Base-by-base conservation (phyloP, 2,113 vertebrate species). In the Pelmatolapia mariae region DNA sequence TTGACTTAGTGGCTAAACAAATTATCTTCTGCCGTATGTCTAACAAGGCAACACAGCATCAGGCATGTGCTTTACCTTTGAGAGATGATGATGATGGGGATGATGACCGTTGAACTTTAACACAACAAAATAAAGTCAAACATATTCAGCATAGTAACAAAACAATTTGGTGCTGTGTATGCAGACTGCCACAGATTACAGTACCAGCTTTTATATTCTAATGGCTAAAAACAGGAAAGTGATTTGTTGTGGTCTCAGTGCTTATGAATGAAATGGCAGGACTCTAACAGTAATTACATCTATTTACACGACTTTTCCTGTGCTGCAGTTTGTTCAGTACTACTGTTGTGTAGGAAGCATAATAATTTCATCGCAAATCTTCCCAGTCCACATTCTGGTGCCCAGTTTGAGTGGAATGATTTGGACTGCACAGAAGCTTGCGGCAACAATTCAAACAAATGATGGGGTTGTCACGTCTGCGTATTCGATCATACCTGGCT, bases 241-340 rank as follows among this genome's bases (percentile, higher is more conserved):
- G 40, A 45, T 47, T 45, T 26, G 13, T 29, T 76, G 43, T 47
- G 24, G 15, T 29, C 16, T 85, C 8, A 80, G 82, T 81, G 43
- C 76, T 61, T 68, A 8, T 7, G 7, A 19, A 29, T 13, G 12
- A 87, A 85, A 85, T 15, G 52, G 4, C 4, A 26, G 18, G 38
- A 89, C 66, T 56, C 4, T 53, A 10, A 33, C 16, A 16, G 76
- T 47, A 38, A 73, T 71, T 31, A 54, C 80, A 66, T 50, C 12
- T 89, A 91, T 89, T 83, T 87, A 91, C 88, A 93, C 11, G 1
- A 78, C 43, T 29, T 76, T 76, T 47, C n/a, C 12, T 54, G 33
- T 24, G 9, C 3, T 29, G 43, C 5, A 10, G 36, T 84, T 87
- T 89, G 82, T 61, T 92, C 66, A 73, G 4, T 31, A 22, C 3